Evolutionary conservation across 1,140 invertebrate genomes (phyloP), one percentile per base, ranked within the genome.

Genomic region (Cotesia glomerata): DNA sequence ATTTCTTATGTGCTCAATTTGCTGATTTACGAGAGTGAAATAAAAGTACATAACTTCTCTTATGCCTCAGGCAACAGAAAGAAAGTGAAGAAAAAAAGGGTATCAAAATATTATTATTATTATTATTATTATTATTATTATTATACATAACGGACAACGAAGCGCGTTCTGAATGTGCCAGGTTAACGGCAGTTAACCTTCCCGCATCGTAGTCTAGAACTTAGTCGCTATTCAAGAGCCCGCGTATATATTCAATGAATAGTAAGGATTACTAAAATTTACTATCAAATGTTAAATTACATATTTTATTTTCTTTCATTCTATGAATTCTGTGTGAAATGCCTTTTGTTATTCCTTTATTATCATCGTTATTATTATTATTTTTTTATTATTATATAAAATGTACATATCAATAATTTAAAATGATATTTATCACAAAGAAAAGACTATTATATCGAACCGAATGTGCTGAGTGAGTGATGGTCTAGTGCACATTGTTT

Each of bases 401-500:
- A 65, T 32, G 39, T n/a, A 63, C 54, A 39, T 26, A 72, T 75
- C 52, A 69, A 59, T 18, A 54, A 67, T 51, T 36, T 4, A 7
- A 13, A 4, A 52, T 51, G 39, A 26, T 8, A 34, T 59, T 45
- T 34, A 49, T 51, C 39, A 66, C 35, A 69, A 61, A 72, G 39
- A 69, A 63, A 63, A 13, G 35, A 32, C 54, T 61, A 35, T 26
- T 51, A 62, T 54, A 7, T 56, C 18, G 45, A 71, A 73, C 77
- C 74, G 78, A 80, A 77, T 84, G 80, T 87, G 82, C 86, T 84
- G 78, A 89, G 84, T 93, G 93, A 87, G 92, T 93, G 88, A 88
- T 89, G 89, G 88, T 92, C 90, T 93, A 89, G 91, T 91, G 87
- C 90, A 89, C 91, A 90, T 88, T 89, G 72, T 78, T 81, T 81